These are phyloP conservation scores for Peromyscus californicus DNA, from an alignment of 2,113 vertebrate species.

Conservation along the genomic window DNA sequence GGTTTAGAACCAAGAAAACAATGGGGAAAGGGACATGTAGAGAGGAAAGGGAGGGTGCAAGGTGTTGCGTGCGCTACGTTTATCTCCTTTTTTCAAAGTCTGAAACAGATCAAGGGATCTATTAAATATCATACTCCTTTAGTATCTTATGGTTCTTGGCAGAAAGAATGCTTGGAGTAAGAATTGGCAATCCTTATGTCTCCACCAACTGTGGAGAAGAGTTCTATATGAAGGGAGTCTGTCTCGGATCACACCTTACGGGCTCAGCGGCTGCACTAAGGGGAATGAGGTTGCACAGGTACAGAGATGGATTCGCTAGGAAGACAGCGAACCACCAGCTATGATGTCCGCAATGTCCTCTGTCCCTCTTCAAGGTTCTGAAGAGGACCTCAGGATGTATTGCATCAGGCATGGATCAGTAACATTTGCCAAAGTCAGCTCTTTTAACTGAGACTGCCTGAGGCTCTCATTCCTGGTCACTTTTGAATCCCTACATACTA, in stretches of 20 bases:
- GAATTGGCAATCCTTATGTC: background rate
- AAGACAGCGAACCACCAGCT: background rate
- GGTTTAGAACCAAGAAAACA: constrained; percentile 7
- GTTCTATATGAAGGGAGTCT: background rate
- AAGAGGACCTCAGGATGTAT: background rate
- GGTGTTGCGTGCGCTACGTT: background rate
- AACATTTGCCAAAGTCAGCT: background rate
- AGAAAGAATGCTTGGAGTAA: background rate
- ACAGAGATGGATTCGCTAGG: background rate
- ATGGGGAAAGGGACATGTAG: background rate
- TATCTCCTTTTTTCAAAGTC: constrained; percentile 9
- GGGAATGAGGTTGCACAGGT: background rate
- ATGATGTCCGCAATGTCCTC: background rate
- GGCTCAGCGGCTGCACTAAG: background rate
- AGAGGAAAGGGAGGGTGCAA: background rate
- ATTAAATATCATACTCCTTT: background rate
- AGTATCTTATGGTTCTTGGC: background rate
- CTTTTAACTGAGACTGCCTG: background rate
- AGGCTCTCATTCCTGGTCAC: background rate
- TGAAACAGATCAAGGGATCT: constrained; percentile 19
- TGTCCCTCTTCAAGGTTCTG: background rate
- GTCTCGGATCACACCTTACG: background rate
- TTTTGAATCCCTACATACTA: background rate
- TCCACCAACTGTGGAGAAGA: background rate
- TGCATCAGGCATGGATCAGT: background rate